A percentile compares a stretch with the other conserved stretches of the same genome.
phyloP scores from a whole-genome alignment of 2,797 vertebrate species.

The Orestias chungarensis region DNA sequence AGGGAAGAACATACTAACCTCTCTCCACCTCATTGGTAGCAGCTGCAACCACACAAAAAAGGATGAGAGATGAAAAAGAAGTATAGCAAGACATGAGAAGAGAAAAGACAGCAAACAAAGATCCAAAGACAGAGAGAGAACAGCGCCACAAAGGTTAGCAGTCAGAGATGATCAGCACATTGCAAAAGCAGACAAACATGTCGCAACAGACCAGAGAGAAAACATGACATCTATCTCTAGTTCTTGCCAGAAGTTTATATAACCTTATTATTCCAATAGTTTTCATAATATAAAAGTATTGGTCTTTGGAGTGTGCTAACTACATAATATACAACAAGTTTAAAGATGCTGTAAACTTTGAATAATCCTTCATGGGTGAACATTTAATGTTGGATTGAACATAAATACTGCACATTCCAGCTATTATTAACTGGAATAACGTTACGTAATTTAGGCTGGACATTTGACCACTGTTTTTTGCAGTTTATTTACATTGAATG shows the following conservation, averaged over 20 bases:
- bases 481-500: neutral
- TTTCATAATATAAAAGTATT: neutral
- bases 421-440: too few species aligned
- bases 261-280: neutral
- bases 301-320: neutral
- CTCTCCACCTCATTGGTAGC: slow-evolving; percentile 99
- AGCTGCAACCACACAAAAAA: slow-evolving; percentile 89
- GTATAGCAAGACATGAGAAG: slow-evolving; percentile 65
- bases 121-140: slow-evolving; percentile 66
- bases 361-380: neutral
- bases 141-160: slow-evolving; percentile 72
- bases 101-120: slow-evolving; percentile 54
- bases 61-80: slow-evolving; percentile 64
- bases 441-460: neutral
- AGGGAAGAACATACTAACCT: slow-evolving; percentile 91
- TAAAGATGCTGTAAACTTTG: neutral
- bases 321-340: neutral
- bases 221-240: neutral
- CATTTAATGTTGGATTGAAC: neutral
- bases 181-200: slow-evolving; percentile 70
- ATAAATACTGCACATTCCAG: too few species aligned
- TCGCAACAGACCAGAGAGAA: slow-evolving; percentile 55
- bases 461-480: neutral
- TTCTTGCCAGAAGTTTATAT: neutral
- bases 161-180: slow-evolving; percentile 73